phyloP scores from a whole-genome alignment of 2,888 invertebrate genomes.

The Adela reaumurella region DNA sequence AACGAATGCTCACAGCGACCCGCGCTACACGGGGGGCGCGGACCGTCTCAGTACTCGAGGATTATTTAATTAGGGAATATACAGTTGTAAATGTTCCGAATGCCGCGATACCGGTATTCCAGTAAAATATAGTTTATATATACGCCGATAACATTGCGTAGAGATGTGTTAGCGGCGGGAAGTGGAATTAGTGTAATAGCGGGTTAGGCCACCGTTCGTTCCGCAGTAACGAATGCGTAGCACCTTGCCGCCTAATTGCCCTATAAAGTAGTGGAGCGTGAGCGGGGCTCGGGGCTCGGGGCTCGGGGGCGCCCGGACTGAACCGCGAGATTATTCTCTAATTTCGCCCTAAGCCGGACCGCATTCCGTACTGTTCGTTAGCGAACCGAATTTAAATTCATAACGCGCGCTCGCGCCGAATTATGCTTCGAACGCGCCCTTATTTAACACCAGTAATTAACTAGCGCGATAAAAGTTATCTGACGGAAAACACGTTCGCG shows the following conservation, averaged over 20 bases:
- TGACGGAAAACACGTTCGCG: too few relatives aligned
- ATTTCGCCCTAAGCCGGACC: neutral
- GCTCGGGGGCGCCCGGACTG: too few relatives aligned
- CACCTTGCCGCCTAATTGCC: conserved; percentile 34
- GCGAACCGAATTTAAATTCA: neutral
- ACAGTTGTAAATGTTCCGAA: too few relatives aligned
- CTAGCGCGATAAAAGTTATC: too few relatives aligned
- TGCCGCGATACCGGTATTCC: too few relatives aligned
- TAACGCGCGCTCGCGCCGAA: neutral
- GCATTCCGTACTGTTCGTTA: neutral
- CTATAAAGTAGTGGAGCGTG: conserved; percentile 22
- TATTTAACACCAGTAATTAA: neutral
- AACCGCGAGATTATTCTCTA: neutral
- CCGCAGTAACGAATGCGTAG: conserved; percentile 27
- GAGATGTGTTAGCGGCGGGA: too few relatives aligned
- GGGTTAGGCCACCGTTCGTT: conserved; percentile 14
- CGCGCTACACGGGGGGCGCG: too few relatives aligned
- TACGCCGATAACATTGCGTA: too few relatives aligned
- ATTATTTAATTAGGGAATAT: neutral
- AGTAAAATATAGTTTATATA: too few relatives aligned
- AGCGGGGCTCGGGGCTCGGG: too few relatives aligned
- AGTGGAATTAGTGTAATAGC: conserved; percentile 17
- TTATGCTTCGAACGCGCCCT: neutral
- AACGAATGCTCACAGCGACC: neutral
- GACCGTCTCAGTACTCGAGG: too few relatives aligned